Base-by-base conservation (phyloP, 2,888 invertebrate species). In the Ellobium chinense region DNA sequence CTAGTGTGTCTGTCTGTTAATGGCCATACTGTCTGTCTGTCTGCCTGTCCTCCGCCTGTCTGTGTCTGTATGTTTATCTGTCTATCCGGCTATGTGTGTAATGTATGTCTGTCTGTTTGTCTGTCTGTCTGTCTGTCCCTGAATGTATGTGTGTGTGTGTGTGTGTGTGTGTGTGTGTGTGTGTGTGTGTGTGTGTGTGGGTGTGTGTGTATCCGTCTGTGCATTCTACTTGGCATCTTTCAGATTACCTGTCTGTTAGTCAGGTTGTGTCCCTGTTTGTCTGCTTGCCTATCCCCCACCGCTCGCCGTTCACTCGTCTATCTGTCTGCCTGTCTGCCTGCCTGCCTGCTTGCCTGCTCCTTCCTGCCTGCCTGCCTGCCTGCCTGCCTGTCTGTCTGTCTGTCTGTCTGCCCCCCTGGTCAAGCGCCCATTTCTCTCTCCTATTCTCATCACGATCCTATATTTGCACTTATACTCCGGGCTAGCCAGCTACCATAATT, bases 51-150 rank as follows among this genome's bases (percentile, higher is more conserved):
- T 7, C 46, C 18, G 46, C 18, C 46, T 74, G 39, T 74, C 3
- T 74, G 39, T 62, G 27, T 62, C n/a, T 73, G 36, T 74, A n/a
- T 74, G 27, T 63, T 12, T 74, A 34, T 74, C 36, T 74, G 29
- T 62, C 21, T 73, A 24, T 63, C 21, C 63, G 29, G 36, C 36
- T 74, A 34, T 62, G 24, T 78, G 62, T 62, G 27, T n/a, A n/a
- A n/a, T 78, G 69, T 78, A 18, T 68, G 69, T 78, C 29, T 69
- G 37, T 78, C 34, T 78, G 69, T 78, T 14, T 69, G 66, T 54
- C 24, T 76, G 60, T 46, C 29, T 69, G 69, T 78, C 60, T 69
- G 60, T 78, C 58, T 78, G 77, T 78, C 29, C n/a, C n/a, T n/a
- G n/a, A n/a, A n/a, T n/a, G n/a, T n/a, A n/a, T n/a, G n/a, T n/a